Base-by-base conservation (phyloP, 2,888 invertebrate genomes). In the Drosophila sordidula region DNA sequence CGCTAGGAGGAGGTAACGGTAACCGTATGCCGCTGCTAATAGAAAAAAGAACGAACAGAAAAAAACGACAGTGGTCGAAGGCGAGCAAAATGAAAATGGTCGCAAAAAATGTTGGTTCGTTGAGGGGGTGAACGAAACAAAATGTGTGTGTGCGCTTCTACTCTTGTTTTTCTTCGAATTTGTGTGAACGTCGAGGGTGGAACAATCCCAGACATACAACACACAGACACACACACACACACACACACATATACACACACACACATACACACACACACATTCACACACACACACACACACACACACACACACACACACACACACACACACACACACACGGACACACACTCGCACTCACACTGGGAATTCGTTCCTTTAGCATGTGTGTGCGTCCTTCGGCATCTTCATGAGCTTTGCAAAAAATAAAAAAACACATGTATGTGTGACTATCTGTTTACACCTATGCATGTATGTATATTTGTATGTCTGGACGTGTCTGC, bases 81-180 rank as follows among this genome's bases (percentile, higher is more conserved):
- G 50, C 47, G 44, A 72, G 61, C 46, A 38, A 59, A 78, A 71
- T 61, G 70, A 80, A 81, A 84, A 84, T 81, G 82, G 80, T 66
- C 44, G 81, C 45, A 80, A 81, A 80, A 81, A 69, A 67, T 56
- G 39, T 65, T 45, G 14, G n/a, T 36, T 44, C n/a, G 25, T 12
- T 22, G 39, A n/a, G 55, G 64, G 72, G 77, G 71, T 68, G 66
- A 51, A 50, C 36, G 46, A 45, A 52, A 68, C 8, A 38, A 54
- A 59, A 18, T 56, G 29, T 56, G 45, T 38, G 56, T 49, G 29
- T 32, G 29, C 29, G 56, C 54, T 44, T 26, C 38, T 34, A 34
- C 59, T 45, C 36, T 34, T 52, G 22, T 50, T 36, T 32, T 57
- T 50, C 9, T 36, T 52, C 32, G 11, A 22, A 8, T 22, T 32